A percentile compares a stretch with the other conserved stretches of the same genome.
phyloP scores from a whole-genome alignment of 1,140 invertebrate genomes.

The Drosophila arawakana region DNA sequence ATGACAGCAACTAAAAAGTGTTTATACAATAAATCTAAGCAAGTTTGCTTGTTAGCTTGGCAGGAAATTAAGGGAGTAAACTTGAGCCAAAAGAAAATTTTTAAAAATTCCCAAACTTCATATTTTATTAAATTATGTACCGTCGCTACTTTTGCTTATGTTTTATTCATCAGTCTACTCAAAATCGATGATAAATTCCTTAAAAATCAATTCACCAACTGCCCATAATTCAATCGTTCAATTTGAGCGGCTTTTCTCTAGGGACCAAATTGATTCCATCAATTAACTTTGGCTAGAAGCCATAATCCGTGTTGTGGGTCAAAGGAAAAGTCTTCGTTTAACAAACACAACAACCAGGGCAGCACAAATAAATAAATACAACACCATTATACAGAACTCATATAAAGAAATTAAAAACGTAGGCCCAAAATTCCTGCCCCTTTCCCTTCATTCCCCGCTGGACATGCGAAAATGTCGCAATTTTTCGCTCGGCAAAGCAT shows the following conservation, averaged over 20 bases:
- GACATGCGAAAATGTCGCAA: slow-evolving; percentile 57
- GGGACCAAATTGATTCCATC: background rate
- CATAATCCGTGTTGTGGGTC: background rate
- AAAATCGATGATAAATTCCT: slow-evolving; percentile 1
- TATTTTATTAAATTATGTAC: background rate
- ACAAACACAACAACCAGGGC: background rate
- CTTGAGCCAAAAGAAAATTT: too few species aligned
- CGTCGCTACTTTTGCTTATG: background rate
- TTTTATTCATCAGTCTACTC: slow-evolving; percentile 1
- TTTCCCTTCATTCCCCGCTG: background rate
- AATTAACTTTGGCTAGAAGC: background rate
- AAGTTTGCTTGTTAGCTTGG: background rate
- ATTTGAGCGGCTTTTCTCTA: background rate
- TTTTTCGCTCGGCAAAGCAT: slow-evolving; percentile 67
- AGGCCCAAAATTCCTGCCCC: background rate
- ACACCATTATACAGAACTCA: background rate
- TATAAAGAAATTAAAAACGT: slow-evolving; percentile 26
- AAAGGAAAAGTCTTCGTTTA: background rate
- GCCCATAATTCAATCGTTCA: slow-evolving; percentile 11
- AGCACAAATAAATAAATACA: slow-evolving; percentile 5
- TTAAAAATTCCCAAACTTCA: background rate
- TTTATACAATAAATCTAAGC: background rate
- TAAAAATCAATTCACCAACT: background rate
- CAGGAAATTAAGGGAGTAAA: background rate
- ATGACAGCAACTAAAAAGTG: background rate